Conservation (phyloP, 2,797 vertebrate genomes). For the Rhinophrynus dorsalis region DNA sequence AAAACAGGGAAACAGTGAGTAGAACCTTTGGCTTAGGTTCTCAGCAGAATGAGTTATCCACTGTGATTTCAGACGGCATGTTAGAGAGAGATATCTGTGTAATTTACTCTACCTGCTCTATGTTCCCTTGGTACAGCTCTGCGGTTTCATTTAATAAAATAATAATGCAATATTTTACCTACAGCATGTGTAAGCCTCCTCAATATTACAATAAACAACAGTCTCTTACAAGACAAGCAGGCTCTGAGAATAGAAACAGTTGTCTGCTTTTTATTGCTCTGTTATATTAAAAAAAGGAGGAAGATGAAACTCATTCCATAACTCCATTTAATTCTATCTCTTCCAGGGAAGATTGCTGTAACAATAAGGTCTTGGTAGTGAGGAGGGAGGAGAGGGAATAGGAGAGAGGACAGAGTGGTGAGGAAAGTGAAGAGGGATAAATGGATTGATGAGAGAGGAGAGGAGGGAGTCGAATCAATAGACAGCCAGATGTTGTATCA, state of each 20-base stretch:
- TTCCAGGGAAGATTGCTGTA: slow-evolving; percentile 18
- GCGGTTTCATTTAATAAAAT: slow-evolving; percentile 48
- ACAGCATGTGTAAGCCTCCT: slow-evolving; percentile 46
- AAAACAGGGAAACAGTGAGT: slow-evolving; percentile 18
- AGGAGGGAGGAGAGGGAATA: background rate
- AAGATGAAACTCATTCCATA: slow-evolving; percentile 46
- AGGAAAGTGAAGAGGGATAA: background rate
- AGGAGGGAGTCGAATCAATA: background rate
- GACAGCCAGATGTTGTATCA: background rate
- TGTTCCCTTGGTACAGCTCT: slow-evolving; percentile 36
- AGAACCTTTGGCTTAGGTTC: slow-evolving; percentile 23
- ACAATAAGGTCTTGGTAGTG: background rate
- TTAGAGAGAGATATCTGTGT: slow-evolving; percentile 41
- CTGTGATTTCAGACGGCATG: slow-evolving; percentile 30
- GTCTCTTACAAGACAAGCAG: slow-evolving; percentile 34
- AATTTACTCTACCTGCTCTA: slow-evolving; percentile 46
- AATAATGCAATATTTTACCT: slow-evolving; percentile 50
- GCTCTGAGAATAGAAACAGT: slow-evolving; percentile 25
- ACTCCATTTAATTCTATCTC: slow-evolving; percentile 44
- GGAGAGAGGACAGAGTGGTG: background rate
- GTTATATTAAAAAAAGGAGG: slow-evolving; percentile 39
- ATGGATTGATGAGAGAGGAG: background rate
- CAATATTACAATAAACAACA: slow-evolving; percentile 46
- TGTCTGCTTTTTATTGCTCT: slow-evolving; percentile 45
- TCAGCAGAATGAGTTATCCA: slow-evolving; percentile 22